Evolutionary conservation across 2,113 vertebrate species (phyloP).

Genomic region (Ameiurus melas): DNA sequence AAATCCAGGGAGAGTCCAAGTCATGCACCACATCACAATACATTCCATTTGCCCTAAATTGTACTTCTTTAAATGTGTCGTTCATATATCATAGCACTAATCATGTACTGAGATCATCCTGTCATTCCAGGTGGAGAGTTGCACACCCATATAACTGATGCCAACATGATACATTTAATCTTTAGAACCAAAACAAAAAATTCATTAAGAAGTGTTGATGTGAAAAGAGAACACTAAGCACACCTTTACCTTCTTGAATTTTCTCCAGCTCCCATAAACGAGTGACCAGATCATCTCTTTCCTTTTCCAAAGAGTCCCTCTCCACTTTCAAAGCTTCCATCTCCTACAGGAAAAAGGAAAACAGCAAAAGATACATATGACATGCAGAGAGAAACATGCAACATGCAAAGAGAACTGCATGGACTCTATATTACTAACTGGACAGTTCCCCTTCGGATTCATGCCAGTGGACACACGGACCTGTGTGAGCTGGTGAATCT

Average conservation of each 20-base stretch:
- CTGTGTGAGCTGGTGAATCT: constrained; percentile 67
- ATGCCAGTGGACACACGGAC: constrained; percentile 42
- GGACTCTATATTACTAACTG: neutral
- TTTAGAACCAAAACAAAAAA: neutral
- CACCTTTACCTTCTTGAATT: constrained; percentile 60
- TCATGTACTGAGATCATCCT: neutral
- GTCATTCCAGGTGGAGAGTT: neutral
- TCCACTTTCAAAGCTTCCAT: constrained; percentile 63
- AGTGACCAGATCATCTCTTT: constrained; percentile 63
- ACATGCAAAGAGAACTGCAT: neutral
- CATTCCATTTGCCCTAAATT: neutral
- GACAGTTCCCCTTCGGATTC: neutral
- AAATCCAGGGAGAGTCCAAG: too few species aligned
- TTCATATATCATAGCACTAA: neutral
- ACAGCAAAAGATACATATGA: neutral
- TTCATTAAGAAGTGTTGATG: neutral
- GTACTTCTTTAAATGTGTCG: neutral
- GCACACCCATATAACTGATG: neutral
- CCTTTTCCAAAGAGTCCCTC: constrained; percentile 57
- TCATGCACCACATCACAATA: neutral
- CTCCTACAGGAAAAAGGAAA: constrained; percentile 55
- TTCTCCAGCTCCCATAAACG: constrained; percentile 61
- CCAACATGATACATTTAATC: neutral
- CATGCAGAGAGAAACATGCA: neutral
- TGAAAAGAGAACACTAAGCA: neutral